Evolutionary conservation across 1,140 invertebrate genomes (phyloP), one percentile per base, ranked within the genome.

Genomic region (Brachionus calyciflorus): DNA sequence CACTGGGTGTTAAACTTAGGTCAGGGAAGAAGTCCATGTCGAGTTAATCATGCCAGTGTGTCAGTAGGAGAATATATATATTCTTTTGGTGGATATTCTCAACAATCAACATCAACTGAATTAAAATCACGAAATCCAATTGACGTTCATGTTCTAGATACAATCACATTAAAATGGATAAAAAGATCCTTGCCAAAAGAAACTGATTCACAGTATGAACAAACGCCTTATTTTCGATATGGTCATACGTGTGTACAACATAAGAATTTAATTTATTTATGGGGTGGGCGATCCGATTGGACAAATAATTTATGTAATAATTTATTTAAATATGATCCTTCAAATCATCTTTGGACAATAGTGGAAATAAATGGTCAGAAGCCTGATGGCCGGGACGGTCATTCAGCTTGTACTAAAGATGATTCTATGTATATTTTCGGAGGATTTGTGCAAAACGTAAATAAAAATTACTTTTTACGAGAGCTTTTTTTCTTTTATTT

Each of bases 361-460:
- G 89, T 91, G 9, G 33, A 80, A 77, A 89, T 90, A 0, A 85
- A 84, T 4, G 92, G 92, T 0, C 82, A 83, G 12, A 84, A 90
- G 51, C 93, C 93, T 0, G 88, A 89, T 69, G 89, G 92, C 0
- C 87, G 92, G 80, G 93, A 96, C 86, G 93, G 93, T 0, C 93
- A 96, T 84, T 90, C 92, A 14, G 92, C 93, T 2, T 92, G 92
- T 82, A 85, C 94, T 7, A 90, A 92, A 77, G 87, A 87, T 76
- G 86, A 91, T 80, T 88, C 88, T 79, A 95, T 96, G 93, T 93
- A 90, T 80, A 90, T 95, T 70, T 95, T 93, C 87, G 93, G 92
- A 24, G 93, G 93, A 5, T 94, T 41, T 55, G 76, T 51, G 14
- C 21, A 69, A 65, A 51, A 48, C 30, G 57, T 70, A 70, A 9